Evolutionary conservation across 2,797 vertebrate genomes (phyloP), one percentile per base, ranked within the genome.

Genomic region (Phylloscopus collybita): DNA sequence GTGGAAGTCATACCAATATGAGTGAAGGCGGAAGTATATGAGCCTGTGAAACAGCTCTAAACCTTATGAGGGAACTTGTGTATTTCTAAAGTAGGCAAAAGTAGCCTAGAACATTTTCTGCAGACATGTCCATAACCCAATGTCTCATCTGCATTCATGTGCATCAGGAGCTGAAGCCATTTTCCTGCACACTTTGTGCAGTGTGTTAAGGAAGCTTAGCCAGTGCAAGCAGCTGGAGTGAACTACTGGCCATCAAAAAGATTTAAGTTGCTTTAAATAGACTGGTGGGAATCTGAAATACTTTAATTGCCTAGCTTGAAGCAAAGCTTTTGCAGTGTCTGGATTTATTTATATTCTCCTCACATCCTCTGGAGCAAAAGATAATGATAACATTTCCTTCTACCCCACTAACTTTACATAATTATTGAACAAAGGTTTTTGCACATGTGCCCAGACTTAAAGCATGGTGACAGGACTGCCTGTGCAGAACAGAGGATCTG

Each of bases 331-430:
- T 96, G 79, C 71, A 40, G 86, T 85, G 94, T 93, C 91, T 94
- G 54, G 56, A 19, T 96, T 96, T 96, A 97, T 97, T 97, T 97
- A 91, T 92, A 95, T 95, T 97, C 92, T 90, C 60, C 74, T 95
- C 86, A 67, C 78, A 86, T 96, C 74, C 66, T 97, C 67, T 86
- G 90, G 56, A 96, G 87, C 94, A 95, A 95, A 95, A 97, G 76
- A 95, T 76, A 91, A 95, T 79, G 94, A 95, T 97, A 97, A 97
- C 88, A 88, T 96, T 96, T 96, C 74, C 83, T 97, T 96, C 91
- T 97, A 97, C 90, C 88, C 87, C 76, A 95, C 94, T 91, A 96
- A 92, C 94, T 94, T 95, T 40, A 93, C 56, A 6, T 95, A 95
- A 96, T 96, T 97, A 92, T 79, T 97, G 86, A 87, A 75, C 81